These are phyloP conservation scores for Amiota minor DNA, from an alignment of 2,888 invertebrate genomes.

Conservation along the genomic window DNA sequence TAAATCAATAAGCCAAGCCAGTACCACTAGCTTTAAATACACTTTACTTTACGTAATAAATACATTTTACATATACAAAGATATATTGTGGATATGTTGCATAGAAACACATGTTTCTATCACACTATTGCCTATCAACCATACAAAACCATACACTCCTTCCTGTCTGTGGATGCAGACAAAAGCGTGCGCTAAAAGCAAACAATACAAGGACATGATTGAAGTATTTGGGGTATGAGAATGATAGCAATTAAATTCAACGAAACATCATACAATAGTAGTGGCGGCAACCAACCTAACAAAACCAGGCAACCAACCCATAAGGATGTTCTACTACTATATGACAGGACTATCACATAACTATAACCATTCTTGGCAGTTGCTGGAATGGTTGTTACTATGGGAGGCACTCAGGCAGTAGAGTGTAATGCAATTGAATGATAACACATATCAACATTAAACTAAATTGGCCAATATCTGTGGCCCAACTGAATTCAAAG, in stretches of 20 bases:
- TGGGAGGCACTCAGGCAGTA: not conserved
- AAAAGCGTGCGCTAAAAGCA: not conserved
- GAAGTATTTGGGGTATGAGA: not conserved
- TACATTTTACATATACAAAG: too few species aligned
- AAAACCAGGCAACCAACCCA: not conserved
- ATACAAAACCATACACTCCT: too few species aligned
- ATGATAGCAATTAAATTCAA: slow-evolving; percentile 21
- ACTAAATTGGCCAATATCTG: slow-evolving; percentile 28
- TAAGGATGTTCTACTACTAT: too few species aligned
- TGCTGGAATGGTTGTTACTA: not conserved
- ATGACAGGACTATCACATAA: not conserved
- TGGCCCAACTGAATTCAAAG: not conserved
- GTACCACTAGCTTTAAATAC: too few species aligned
- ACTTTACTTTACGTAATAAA: too few species aligned
- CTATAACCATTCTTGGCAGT: slow-evolving; percentile 3
- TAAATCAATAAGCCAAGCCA: too few species aligned
- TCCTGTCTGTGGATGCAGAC: not conserved
- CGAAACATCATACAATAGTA: not conserved
- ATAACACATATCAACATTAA: slow-evolving; percentile 31
- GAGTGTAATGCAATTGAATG: slow-evolving; percentile 25
- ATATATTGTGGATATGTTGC: too few species aligned
- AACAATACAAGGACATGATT: not conserved
- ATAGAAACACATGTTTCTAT: too few species aligned
- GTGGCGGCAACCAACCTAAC: not conserved
- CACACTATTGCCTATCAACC: too few species aligned